These are phyloP conservation scores for Orbicella faveolata DNA, from an alignment of 64 coral and sea anemone species.

Conservation along the genomic window DNA sequence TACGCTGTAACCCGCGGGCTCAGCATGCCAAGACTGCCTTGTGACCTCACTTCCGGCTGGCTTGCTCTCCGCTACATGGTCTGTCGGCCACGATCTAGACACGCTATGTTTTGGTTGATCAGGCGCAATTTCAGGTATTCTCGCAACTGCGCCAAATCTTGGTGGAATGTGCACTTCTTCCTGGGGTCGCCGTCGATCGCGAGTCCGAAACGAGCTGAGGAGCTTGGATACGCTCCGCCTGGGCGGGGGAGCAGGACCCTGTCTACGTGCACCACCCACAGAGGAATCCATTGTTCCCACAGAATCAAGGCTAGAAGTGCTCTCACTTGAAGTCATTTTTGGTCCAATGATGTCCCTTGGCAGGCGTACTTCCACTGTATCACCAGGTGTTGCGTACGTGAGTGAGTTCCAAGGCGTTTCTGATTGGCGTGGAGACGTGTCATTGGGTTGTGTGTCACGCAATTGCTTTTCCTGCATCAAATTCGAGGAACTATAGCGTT, in stretches of 20 bases:
- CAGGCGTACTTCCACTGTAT: constrained; percentile 42
- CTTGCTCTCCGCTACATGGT: constrained; percentile 29
- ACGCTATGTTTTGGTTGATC: constrained; percentile 61
- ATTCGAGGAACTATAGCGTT: constrained; percentile 41
- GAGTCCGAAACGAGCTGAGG: constrained; percentile 72
- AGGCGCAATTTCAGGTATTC: constrained; percentile 3
- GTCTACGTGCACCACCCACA: constrained; percentile 49
- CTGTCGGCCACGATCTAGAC: constrained; percentile 81
- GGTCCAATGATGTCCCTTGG: constrained; percentile 40
- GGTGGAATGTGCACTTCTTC: constrained; percentile 47
- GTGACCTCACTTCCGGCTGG: constrained; percentile 16
- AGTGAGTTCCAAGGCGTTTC: background rate
- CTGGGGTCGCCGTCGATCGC: constrained; percentile 34
- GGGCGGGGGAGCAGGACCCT: constrained; percentile 78
- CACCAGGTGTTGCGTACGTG: background rate
- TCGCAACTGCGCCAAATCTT: constrained; percentile 16
- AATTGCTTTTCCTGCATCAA: constrained; percentile 31
- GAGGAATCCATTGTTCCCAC: constrained; percentile 61
- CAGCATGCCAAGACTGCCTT: constrained; percentile 87
- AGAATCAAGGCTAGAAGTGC: constrained; percentile 85
- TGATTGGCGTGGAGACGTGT: background rate
- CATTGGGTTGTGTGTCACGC: background rate
- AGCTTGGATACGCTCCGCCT: constrained; percentile 74
- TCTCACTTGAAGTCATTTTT: constrained; percentile 46
- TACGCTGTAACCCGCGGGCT: constrained; percentile 28